phyloP scores from a whole-genome alignment of 37 sponge, comb jelly and placozoan species.

The Dysidea cf. avara region DNA sequence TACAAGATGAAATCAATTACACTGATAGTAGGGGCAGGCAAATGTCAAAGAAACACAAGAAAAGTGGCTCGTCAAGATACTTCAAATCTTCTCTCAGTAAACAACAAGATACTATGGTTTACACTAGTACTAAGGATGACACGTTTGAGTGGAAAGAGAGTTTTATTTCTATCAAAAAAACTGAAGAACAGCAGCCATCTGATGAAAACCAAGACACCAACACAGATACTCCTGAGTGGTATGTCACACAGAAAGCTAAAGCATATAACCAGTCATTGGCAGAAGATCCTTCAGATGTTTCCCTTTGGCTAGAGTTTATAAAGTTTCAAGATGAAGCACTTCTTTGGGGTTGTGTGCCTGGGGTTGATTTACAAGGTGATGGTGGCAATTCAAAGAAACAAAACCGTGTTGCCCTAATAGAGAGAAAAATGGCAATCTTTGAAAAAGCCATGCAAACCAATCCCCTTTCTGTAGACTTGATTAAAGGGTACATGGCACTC shows the following conservation, averaged over 20 bases:
- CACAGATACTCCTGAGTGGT: slow-evolving; percentile 22
- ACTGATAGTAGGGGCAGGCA: slow-evolving; percentile 39
- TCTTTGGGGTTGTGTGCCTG: slow-evolving; percentile 31
- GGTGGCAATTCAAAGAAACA: slow-evolving; percentile 12
- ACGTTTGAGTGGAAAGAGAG: not conserved
- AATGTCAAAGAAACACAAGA: not conserved
- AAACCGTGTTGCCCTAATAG: slow-evolving; percentile 35
- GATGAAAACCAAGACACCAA: not conserved
- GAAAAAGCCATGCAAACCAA: slow-evolving; percentile 81
- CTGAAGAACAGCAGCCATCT: not conserved
- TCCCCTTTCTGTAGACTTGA: slow-evolving; percentile 63
- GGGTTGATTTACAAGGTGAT: not conserved
- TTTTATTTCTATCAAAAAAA: too few species aligned
- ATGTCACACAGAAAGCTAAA: slow-evolving; percentile 23
- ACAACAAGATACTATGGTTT: not conserved
- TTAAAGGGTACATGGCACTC: slow-evolving; percentile 63
- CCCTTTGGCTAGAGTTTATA: slow-evolving; percentile 79
- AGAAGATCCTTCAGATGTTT: slow-evolving; percentile 62
- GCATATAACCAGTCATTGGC: slow-evolving; percentile 48
- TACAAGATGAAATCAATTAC: slow-evolving; percentile 21
- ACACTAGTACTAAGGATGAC: not conserved
- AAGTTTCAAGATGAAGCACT: slow-evolving; percentile 53
- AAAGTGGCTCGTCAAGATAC: not conserved
- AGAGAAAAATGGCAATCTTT: slow-evolving; percentile 81
- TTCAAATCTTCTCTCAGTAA: not conserved